A percentile compares a stretch with the other conserved stretches of the same genome.
These are phyloP conservation scores for Tinamus guttatus DNA, from an alignment of 2,113 vertebrate genomes.

Conservation along the genomic window DNA sequence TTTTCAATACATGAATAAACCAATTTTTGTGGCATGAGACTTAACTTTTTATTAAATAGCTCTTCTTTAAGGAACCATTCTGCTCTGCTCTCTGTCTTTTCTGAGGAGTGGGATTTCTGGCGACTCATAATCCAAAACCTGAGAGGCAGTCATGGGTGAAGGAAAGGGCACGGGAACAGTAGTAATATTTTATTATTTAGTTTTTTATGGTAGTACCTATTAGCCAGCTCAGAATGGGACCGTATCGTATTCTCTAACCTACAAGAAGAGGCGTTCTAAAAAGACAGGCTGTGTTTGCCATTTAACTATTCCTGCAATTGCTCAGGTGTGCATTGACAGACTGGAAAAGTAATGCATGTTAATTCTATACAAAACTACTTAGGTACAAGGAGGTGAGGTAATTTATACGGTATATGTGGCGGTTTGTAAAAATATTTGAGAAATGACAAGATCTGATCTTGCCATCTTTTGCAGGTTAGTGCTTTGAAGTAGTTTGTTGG, in stretches of 20 bases:
- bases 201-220: neutral
- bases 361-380: neutral
- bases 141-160: neutral
- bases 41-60: neutral
- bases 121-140: neutral
- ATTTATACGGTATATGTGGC: neutral
- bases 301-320: neutral
- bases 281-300: neutral
- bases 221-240: neutral
- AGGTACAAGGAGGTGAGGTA: neutral
- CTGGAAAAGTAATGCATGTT: neutral
- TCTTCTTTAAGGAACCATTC: neutral
- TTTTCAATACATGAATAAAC: conserved; percentile 18
- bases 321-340: neutral
- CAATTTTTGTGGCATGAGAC: neutral
- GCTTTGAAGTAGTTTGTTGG: conserved; percentile 54
- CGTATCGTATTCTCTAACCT: neutral
- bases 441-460: neutral
- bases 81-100: neutral
- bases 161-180: rapidly evolving
- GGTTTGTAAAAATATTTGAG: neutral
- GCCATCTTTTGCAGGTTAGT: neutral
- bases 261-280: neutral
- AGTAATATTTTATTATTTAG: rapidly evolving
- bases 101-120: rapidly evolving